Base-by-base conservation (phyloP, 2,888 invertebrate genomes). In the Bembecia ichneumoniformis region DNA sequence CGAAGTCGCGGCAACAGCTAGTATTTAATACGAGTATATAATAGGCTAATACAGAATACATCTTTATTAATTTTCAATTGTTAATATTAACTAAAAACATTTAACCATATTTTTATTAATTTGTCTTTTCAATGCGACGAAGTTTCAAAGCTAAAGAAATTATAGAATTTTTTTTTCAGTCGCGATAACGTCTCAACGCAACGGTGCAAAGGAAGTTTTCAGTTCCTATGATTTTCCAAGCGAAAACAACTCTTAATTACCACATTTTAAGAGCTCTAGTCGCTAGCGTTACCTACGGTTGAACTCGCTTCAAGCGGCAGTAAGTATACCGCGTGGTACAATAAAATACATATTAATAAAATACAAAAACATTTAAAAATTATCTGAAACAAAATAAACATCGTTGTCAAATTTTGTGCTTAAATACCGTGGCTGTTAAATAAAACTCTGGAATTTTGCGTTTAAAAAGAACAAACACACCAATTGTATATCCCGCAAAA, bases 231-330 rank as follows among this genome's bases (percentile, higher is more conserved):
- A 73, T 71, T 71, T 68, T 79, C 77, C 81, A 76, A 68, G 78
- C 81, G 77, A 82, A 82, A 76, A 68, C 74, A 71, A 73, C 70
- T 73, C 80, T 77, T 83, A 82, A 82, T 79, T 80, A 72, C 73
- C 75, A 70, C 61, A 62, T 56, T 66, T 71, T 83, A 80, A 86
- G 80, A 68, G 80, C 74, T 59, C 82, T 82, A 74, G 75, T 76
- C 59, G 73, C 62, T 55, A 63, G n/a, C n/a, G 13, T n/a, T n/a
- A n/a, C n/a, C n/a, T 40, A 40, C 14, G 40, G 13, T 40, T 40
- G 40, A 14, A 40, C n/a, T 40, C 11, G 40, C 40, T 13, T 14
- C 13, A 40, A 40, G 40, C 40, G 40, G 10, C 28, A 40, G 40
- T n/a, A 14, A 40, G 40, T n/a, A 67, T 71, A 61, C 80, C 16